phyloP scores from a whole-genome alignment of 2,797 vertebrate species.

The Synaphobranchus kaupii region DNA sequence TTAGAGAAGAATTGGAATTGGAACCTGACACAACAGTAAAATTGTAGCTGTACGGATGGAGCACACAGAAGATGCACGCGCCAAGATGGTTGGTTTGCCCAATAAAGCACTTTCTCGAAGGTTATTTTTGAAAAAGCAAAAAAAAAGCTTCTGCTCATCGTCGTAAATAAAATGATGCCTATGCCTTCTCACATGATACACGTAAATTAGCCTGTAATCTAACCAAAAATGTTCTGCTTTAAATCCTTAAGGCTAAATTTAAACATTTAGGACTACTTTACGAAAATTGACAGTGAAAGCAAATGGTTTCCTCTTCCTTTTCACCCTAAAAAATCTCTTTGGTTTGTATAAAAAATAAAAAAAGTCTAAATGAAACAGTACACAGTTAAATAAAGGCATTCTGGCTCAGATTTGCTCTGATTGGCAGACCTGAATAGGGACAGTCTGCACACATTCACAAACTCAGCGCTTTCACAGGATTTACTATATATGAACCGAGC shows the following conservation, averaged over 20 bases:
- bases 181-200: neutral
- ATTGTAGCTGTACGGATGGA: neutral
- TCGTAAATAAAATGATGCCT: conserved; percentile 16
- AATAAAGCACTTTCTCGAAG: neutral
- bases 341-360: neutral
- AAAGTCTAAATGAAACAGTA: neutral
- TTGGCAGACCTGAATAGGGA: conserved; percentile 20
- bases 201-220: neutral
- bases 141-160: neutral
- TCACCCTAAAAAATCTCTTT: no score
- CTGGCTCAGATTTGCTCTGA: neutral
- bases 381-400: conserved; percentile 18
- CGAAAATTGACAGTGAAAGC: neutral
- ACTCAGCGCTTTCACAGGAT: neutral
- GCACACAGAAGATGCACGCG: neutral
- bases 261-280: neutral
- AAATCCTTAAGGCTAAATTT: neutral
- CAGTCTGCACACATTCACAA: neutral
- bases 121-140: neutral
- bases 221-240: neutral
- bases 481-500: neutral
- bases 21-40: neutral
- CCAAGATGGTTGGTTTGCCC: neutral
- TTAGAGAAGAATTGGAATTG: neutral
- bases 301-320: neutral